Evolutionary conservation across 1,140 invertebrate species (phyloP).

Genomic region (Drosophila yakuba): DNA sequence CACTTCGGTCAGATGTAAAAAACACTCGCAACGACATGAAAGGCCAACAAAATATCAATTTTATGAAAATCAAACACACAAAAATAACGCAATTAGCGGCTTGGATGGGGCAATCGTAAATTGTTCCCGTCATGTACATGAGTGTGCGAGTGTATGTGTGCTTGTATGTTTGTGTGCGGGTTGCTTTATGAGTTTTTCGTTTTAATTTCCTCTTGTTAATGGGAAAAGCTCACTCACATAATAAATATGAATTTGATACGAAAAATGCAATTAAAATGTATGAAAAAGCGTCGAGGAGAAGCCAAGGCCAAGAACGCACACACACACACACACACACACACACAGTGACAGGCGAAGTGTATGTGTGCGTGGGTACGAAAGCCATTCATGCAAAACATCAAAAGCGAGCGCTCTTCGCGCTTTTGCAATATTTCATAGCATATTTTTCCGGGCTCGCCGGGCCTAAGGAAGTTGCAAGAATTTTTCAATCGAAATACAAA

Average conservation of each 20-base stretch:
- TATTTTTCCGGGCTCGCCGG: constrained; percentile 36
- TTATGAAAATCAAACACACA: constrained; percentile 72
- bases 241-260: constrained; percentile 80
- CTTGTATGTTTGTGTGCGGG: constrained; percentile 6
- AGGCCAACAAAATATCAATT: constrained; percentile 57
- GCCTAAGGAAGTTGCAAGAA: constrained; percentile 32
- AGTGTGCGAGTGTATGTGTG: too few relatives aligned
- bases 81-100: constrained; percentile 76
- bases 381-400: constrained; percentile 80
- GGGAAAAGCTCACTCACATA: constrained; percentile 60
- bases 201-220: constrained; percentile 79
- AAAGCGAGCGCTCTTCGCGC: constrained; percentile 49
- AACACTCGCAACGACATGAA: constrained; percentile 15
- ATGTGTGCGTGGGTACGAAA: constrained; percentile 9
- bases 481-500: constrained; percentile 74
- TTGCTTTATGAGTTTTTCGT: constrained; percentile 71
- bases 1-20: constrained; percentile 29
- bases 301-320: constrained; percentile 39
- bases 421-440: constrained; percentile 58
- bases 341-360: constrained; percentile 9
- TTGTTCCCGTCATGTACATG: constrained; percentile 34
- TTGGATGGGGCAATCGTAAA: constrained; percentile 62
- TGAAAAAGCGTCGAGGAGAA: constrained; percentile 38
- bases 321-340: constrained; percentile 8
- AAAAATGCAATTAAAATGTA: constrained; percentile 82